A percentile compares a stretch with the other conserved stretches of the same genome.
These are phyloP conservation scores for Aphelinus certus DNA, from an alignment of 1,140 invertebrate genomes.

Conservation along the genomic window DNA sequence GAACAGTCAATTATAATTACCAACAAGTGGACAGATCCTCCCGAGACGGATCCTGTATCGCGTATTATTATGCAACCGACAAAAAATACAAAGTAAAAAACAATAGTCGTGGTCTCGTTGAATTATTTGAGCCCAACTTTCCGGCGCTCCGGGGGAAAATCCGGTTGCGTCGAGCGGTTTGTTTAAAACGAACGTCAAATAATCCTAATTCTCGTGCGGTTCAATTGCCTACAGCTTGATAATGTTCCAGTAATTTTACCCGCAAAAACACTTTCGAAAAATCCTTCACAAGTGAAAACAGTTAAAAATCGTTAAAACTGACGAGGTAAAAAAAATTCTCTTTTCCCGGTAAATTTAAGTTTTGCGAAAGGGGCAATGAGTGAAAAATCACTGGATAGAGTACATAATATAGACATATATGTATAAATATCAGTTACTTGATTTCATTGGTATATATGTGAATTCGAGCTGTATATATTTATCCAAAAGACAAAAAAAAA, in stretches of 20 bases:
- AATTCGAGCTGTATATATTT: slow-evolving; percentile 10
- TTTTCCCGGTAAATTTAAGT: background rate
- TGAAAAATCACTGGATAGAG: slow-evolving; percentile 35
- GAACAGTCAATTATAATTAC: slow-evolving; percentile 26
- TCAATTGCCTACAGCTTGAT: no score
- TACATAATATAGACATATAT: slow-evolving; percentile 1
- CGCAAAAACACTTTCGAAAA: no score
- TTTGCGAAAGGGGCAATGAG: slow-evolving; percentile 34
- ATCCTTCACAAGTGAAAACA: no score
- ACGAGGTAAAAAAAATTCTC: no score
- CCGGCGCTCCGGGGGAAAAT: background rate
- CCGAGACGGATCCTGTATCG: background rate
- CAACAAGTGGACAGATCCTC: background rate
- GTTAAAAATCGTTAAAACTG: no score
- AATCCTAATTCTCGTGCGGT: no score
- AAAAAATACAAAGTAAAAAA: background rate
- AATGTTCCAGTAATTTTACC: no score
- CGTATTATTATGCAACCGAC: background rate
- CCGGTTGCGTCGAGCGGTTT: no score
- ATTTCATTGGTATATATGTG: background rate
- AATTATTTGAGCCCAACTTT: background rate
- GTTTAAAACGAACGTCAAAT: no score
- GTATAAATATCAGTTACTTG: background rate
- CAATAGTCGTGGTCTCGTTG: background rate
- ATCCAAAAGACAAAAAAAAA: background rate